These are phyloP conservation scores for Sicus ferrugineus DNA, from an alignment of 2,888 invertebrate species.

Conservation along the genomic window DNA sequence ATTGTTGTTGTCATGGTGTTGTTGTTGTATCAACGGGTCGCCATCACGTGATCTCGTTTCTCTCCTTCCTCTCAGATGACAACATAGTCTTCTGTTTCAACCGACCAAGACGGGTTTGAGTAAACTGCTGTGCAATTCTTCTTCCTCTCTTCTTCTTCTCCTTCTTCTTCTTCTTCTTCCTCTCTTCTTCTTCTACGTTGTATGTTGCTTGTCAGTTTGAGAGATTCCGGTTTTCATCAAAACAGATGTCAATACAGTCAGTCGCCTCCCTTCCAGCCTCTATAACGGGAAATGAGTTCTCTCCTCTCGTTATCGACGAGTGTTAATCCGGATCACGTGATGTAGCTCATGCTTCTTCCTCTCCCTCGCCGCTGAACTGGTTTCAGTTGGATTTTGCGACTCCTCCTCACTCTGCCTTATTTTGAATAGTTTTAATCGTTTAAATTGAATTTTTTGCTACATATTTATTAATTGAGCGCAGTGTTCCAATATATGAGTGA, in stretches of 20 bases:
- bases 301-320: not conserved
- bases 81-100: not conserved
- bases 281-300: not conserved
- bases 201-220: too few relatives aligned
- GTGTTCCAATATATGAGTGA: not conserved
- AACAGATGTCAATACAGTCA: too few relatives aligned
- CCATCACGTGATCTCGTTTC: conserved; percentile 8
- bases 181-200: too few relatives aligned
- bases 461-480: conserved; percentile 27
- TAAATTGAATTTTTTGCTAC: conserved; percentile 28
- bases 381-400: conserved; percentile 19
- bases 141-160: not conserved
- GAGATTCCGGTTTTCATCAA: too few relatives aligned
- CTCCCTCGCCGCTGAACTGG: conserved; percentile 1
- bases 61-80: not conserved
- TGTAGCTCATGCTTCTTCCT: not conserved
- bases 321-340: conserved; percentile 7
- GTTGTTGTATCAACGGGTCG: not conserved
- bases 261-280: not conserved
- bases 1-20: not conserved
- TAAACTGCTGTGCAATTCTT: not conserved
- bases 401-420: conserved; percentile 19
- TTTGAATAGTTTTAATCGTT: conserved; percentile 29
- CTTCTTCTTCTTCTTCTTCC: not conserved
- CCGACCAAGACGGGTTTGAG: conserved; percentile 5